Conservation (phyloP, 2,113 vertebrate species). For the Notechis scutatus region DNA sequence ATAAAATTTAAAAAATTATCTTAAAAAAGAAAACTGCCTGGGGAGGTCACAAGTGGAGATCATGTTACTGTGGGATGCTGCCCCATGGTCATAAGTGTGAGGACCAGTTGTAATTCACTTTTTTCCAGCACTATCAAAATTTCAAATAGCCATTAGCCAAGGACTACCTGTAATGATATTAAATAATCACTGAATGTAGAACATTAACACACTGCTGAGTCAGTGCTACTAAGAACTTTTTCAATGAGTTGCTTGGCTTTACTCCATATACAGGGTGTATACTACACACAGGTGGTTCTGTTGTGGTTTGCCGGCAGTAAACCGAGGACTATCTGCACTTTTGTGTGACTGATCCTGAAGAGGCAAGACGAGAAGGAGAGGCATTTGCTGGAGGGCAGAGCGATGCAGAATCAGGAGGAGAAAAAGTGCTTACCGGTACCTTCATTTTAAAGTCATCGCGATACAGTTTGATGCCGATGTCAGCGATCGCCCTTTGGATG, state of each 20-base stretch:
- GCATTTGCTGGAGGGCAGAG: slow-evolving; percentile 4
- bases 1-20: too few relatives aligned
- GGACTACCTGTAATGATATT: neutral
- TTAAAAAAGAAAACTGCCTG: neutral
- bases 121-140: neutral
- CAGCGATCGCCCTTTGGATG: slow-evolving; percentile 87
- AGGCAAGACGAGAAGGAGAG: neutral
- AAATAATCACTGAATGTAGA: neutral
- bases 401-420: slow-evolving; percentile 16
- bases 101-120: neutral
- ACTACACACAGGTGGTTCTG: neutral
- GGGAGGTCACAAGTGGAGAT: neutral
- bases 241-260: neutral
- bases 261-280: neutral
- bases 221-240: too few relatives aligned
- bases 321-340: neutral
- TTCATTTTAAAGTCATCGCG: slow-evolving; percentile 97
- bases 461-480: slow-evolving; percentile 89
- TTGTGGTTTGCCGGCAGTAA: neutral
- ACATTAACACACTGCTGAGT: neutral
- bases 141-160: neutral
- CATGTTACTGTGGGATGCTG: neutral
- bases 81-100: neutral
- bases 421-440: slow-evolving; percentile 85
- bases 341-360: neutral